These are phyloP conservation scores for Lagodon rhomboides DNA, from an alignment of 2,797 vertebrate genomes.

Conservation along the genomic window DNA sequence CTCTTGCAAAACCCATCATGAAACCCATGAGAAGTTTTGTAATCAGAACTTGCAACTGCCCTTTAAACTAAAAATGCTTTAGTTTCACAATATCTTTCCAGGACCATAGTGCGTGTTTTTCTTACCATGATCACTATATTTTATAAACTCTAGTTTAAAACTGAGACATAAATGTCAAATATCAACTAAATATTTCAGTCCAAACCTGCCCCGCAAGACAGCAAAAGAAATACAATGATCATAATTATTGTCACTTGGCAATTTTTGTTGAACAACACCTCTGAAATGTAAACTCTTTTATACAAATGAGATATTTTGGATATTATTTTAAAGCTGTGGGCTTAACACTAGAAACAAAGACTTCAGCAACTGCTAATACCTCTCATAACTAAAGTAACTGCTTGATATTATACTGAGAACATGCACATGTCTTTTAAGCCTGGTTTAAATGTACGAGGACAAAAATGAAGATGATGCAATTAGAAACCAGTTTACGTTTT, in stretches of 20 bases:
- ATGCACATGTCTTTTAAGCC: slow-evolving; percentile 28
- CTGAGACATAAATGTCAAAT: slow-evolving; percentile 53
- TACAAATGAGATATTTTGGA: slow-evolving; percentile 27
- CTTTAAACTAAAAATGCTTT: slow-evolving; percentile 57
- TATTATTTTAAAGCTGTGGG: slow-evolving; percentile 43
- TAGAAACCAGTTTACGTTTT: slow-evolving; percentile 16
- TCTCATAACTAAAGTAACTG: neutral
- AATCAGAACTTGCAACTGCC: slow-evolving; percentile 59
- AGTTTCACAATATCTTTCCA: slow-evolving; percentile 51
- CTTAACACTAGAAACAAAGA: slow-evolving; percentile 33
- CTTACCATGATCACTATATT: slow-evolving; percentile 36
- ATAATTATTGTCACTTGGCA: slow-evolving; percentile 58
- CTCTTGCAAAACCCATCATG: slow-evolving; percentile 53
- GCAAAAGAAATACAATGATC: slow-evolving; percentile 46
- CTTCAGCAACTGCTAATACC: slow-evolving; percentile 27
- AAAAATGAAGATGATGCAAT: slow-evolving; percentile 3
- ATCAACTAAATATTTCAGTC: slow-evolving; percentile 58
- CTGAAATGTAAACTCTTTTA: slow-evolving; percentile 38
- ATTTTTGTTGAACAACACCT: slow-evolving; percentile 32
- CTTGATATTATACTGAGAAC: slow-evolving; percentile 27
- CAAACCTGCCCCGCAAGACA: slow-evolving; percentile 35
- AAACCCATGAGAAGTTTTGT: slow-evolving; percentile 49
- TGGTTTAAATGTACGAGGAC: slow-evolving; percentile 10
- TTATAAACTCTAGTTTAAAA: slow-evolving; percentile 59
- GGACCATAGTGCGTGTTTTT: slow-evolving; percentile 36